phyloP scores from a whole-genome alignment of 2,888 invertebrate species.

The Luperina nickerlii region DNA sequence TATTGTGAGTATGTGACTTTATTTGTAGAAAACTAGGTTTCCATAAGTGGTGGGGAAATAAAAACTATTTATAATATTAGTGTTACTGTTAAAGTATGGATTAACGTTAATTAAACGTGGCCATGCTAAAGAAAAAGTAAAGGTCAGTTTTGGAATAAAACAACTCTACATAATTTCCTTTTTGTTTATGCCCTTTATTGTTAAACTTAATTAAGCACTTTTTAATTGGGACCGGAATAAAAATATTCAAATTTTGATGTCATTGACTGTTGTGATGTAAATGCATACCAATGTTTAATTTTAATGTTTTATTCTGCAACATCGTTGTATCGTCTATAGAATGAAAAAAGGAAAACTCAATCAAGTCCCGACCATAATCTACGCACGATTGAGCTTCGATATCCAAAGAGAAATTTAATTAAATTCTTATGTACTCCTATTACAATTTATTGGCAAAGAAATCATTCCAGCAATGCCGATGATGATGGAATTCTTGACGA shows the following conservation, averaged over 20 bases:
- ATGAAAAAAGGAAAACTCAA: slow-evolving; percentile 51
- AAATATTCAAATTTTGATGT: slow-evolving; percentile 31
- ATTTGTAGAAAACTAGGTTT: background rate
- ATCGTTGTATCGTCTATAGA: slow-evolving; percentile 21
- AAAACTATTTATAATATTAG: background rate
- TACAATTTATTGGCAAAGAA: slow-evolving; percentile 75
- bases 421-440: slow-evolving; percentile 71
- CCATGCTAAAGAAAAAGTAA: background rate
- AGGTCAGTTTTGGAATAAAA: slow-evolving; percentile 18
- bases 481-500: slow-evolving; percentile 72
- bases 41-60: background rate
- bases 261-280: slow-evolving; percentile 12
- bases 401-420: slow-evolving; percentile 75
- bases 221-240: slow-evolving; percentile 22
- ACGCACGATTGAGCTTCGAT: slow-evolving; percentile 72
- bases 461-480: slow-evolving; percentile 70
- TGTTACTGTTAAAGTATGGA: background rate
- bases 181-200: background rate
- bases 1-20: background rate
- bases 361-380: slow-evolving; percentile 62
- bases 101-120: background rate
- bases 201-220: slow-evolving; percentile 7
- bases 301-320: slow-evolving; percentile 6
- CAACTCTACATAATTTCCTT: slow-evolving; percentile 10
- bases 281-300: slow-evolving; percentile 25